phyloP scores from a whole-genome alignment of 2,113 vertebrate species.

The Trogon surrucura region DNA sequence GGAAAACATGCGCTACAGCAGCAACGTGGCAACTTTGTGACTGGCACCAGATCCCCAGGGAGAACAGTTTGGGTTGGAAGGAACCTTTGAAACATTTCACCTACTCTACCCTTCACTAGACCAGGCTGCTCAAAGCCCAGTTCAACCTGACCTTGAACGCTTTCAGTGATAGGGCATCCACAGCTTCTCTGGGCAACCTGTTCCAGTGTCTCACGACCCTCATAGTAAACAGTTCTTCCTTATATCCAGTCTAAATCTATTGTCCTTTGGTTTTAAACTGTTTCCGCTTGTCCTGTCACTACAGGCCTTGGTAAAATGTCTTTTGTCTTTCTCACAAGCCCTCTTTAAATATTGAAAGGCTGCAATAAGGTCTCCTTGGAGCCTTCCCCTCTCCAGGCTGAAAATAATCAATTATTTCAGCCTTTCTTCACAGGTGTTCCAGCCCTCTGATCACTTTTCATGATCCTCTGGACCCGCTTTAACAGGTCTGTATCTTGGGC shows the following conservation, averaged over 20 bases:
- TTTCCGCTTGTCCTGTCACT: neutral
- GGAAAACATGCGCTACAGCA: neutral
- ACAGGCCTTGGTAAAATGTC: neutral
- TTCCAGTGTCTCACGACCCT: neutral
- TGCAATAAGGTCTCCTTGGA: neutral
- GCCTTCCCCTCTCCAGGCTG: neutral
- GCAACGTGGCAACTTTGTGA: neutral
- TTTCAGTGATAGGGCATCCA: neutral
- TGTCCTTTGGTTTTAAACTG: neutral
- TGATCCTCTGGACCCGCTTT: fast-evolving
- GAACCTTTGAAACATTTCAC: neutral
- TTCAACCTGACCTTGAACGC: neutral
- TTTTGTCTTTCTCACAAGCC: neutral
- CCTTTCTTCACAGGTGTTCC: neutral
- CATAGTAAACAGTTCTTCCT: neutral
- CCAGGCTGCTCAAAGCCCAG: neutral
- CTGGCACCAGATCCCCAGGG: neutral
- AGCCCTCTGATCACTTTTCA: neutral
- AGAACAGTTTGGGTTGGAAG: neutral
- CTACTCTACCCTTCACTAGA: neutral
- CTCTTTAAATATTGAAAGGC: neutral
- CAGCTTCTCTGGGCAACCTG: neutral
- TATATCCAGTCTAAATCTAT: neutral
- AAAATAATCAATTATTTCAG: neutral
- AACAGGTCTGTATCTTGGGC: neutral